These are phyloP conservation scores for Scaptomyza montana DNA, from an alignment of 1,140 invertebrate genomes.

Conservation along the genomic window DNA sequence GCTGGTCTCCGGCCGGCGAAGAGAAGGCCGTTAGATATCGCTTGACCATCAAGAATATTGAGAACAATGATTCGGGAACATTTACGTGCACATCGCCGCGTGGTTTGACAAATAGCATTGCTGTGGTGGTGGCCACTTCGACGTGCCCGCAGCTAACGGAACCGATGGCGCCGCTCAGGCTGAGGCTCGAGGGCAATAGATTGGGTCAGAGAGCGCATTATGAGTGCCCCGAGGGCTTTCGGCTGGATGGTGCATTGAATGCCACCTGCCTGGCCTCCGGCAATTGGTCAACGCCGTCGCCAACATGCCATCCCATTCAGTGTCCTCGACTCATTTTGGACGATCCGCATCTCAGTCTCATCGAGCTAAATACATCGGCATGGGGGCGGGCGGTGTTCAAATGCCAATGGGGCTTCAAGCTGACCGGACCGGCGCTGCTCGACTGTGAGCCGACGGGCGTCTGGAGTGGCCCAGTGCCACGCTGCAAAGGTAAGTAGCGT, in stretches of 20 bases:
- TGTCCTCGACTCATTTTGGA: constrained; percentile 88
- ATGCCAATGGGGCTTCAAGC: constrained; percentile 91
- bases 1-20: constrained; percentile 90
- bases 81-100: constrained; percentile 93
- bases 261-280: constrained; percentile 91
- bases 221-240: constrained; percentile 88
- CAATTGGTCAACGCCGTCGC: constrained; percentile 90
- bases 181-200: constrained; percentile 87
- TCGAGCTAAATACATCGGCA: constrained; percentile 85
- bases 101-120: constrained; percentile 91
- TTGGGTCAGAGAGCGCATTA: constrained; percentile 87
- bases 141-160: constrained; percentile 84
- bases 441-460: constrained; percentile 90
- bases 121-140: constrained; percentile 89
- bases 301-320: constrained; percentile 89
- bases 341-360: constrained; percentile 85
- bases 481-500: constrained; percentile 87
- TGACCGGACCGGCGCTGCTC: constrained; percentile 89
- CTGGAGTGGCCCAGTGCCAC: constrained; percentile 91
- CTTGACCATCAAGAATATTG: constrained; percentile 92
- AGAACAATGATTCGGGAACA: constrained; percentile 91
- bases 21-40: constrained; percentile 92
- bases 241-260: constrained; percentile 87
- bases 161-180: constrained; percentile 84
- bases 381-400: constrained; percentile 90